Conservation (phyloP, 2,797 vertebrate genomes). For the Sparidentex hasta region DNA sequence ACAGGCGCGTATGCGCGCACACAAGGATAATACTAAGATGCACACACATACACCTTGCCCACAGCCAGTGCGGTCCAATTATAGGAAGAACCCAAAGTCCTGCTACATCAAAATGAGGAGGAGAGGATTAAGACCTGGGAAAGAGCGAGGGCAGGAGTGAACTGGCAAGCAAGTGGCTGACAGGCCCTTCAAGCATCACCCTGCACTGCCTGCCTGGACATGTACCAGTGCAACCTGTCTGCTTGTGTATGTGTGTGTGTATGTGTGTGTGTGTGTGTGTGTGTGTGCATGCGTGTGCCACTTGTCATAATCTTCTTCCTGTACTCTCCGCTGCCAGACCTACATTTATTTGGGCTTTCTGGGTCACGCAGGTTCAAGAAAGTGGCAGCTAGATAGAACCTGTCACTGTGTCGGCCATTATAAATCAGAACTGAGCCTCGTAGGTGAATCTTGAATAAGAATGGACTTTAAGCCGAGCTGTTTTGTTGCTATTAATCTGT, state of each 20-base stretch:
- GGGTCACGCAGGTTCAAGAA: constrained; percentile 42
- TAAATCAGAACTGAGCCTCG: constrained; percentile 14
- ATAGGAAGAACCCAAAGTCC: constrained; percentile 69
- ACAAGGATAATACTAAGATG: neutral
- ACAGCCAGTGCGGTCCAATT: constrained; percentile 67
- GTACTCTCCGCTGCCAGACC: constrained; percentile 48
- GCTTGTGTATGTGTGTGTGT: constrained; percentile 19
- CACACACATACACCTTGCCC: constrained; percentile 44
- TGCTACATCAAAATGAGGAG: constrained; percentile 69
- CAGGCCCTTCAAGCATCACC: constrained; percentile 59
- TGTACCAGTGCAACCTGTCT: constrained; percentile 42
- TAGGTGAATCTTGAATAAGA: constrained; percentile 30
- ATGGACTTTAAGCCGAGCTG: constrained; percentile 2
- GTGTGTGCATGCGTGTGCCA: constrained; percentile 30
- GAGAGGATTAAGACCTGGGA: constrained; percentile 67
- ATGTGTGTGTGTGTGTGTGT: constrained; percentile 29
- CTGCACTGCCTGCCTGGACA: constrained; percentile 47
- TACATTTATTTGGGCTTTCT: constrained; percentile 56
- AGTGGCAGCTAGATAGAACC: constrained; percentile 33
- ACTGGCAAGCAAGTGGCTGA: constrained; percentile 65
- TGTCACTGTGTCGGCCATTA: constrained; percentile 20
- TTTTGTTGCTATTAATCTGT: constrained; percentile 30
- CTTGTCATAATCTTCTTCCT: constrained; percentile 62
- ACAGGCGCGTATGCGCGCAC: neutral
- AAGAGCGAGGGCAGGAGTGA: constrained; percentile 55